Conservation (phyloP, 2,113 vertebrate genomes). For the Lates calcarifer region DNA sequence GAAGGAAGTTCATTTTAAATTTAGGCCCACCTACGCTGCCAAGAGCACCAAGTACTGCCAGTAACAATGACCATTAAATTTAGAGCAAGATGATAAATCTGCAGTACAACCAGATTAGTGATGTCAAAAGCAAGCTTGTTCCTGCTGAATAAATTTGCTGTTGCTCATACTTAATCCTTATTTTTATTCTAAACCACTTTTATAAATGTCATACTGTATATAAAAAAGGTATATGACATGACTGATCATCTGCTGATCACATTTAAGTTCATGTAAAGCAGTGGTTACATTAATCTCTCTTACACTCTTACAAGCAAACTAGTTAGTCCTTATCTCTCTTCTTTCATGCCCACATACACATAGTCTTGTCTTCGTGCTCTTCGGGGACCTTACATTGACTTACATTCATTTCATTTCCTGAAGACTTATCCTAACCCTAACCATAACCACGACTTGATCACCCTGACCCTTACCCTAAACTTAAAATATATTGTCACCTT, state of each 20-base stretch:
- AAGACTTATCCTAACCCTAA: too few species aligned
- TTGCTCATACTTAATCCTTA: not conserved
- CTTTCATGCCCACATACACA: constrained; percentile 14
- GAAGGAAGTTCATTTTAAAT: constrained; percentile 55
- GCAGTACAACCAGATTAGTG: constrained; percentile 23
- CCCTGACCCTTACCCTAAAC: too few species aligned
- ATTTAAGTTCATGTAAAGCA: not conserved
- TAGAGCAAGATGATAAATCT: not conserved
- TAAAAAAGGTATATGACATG: not conserved
- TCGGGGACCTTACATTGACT: too few species aligned
- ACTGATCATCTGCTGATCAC: not conserved
- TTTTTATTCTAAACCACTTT: constrained; percentile 2
- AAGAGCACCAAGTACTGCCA: not conserved
- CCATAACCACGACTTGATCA: too few species aligned
- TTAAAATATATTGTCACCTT: too few species aligned
- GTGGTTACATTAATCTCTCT: not conserved
- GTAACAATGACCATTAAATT: constrained; percentile 11
- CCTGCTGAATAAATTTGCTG: constrained; percentile 22
- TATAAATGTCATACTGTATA: not conserved
- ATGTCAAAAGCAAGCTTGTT: constrained; percentile 18
- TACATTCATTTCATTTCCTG: too few species aligned
- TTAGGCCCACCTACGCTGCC: constrained; percentile 21
- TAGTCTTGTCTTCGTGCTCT: too few species aligned
- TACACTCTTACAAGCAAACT: constrained; percentile 9
- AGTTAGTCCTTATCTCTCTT: constrained; percentile 20